A percentile compares a stretch with the other conserved stretches of the same genome.
These are phyloP conservation scores for Orthochromis indermauri DNA, from an alignment of 2,113 vertebrate genomes.

Conservation along the genomic window DNA sequence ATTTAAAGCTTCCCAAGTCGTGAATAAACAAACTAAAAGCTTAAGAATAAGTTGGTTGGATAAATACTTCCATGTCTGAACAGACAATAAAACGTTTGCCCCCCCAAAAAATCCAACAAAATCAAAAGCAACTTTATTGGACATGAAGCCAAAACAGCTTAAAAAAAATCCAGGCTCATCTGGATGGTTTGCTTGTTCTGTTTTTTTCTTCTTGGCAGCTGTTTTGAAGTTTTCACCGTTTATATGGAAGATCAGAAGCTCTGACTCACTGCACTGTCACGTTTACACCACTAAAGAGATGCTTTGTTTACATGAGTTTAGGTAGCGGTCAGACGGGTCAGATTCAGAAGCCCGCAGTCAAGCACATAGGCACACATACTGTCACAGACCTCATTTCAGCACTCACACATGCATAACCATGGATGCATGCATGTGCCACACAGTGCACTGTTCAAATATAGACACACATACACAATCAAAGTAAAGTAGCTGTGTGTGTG, in stretches of 20 bases:
- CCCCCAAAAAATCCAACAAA: background rate
- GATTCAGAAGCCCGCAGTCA: conserved; percentile 24
- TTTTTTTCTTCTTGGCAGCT: conserved; percentile 8
- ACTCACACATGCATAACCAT: background rate
- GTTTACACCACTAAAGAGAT: conserved; percentile 22
- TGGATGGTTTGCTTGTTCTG: background rate
- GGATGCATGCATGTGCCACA: background rate
- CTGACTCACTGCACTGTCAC: conserved; percentile 37
- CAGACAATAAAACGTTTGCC: background rate
- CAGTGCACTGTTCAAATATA: background rate
- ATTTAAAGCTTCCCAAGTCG: background rate
- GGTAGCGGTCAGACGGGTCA: conserved; percentile 33
- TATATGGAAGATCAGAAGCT: conserved; percentile 19
- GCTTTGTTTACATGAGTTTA: conserved; percentile 46
- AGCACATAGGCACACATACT: background rate
- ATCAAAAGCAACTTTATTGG: background rate
- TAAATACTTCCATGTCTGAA: background rate
- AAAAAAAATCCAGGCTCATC: background rate
- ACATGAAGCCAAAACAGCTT: background rate
- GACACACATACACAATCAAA: background rate
- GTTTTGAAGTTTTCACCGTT: conserved; percentile 1
- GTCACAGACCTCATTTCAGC: background rate
- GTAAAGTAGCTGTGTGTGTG: background rate
- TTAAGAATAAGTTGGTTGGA: background rate
- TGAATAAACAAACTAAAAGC: background rate